phyloP scores from a whole-genome alignment of 1,140 invertebrate species.

The Tetragonula clypearis region DNA sequence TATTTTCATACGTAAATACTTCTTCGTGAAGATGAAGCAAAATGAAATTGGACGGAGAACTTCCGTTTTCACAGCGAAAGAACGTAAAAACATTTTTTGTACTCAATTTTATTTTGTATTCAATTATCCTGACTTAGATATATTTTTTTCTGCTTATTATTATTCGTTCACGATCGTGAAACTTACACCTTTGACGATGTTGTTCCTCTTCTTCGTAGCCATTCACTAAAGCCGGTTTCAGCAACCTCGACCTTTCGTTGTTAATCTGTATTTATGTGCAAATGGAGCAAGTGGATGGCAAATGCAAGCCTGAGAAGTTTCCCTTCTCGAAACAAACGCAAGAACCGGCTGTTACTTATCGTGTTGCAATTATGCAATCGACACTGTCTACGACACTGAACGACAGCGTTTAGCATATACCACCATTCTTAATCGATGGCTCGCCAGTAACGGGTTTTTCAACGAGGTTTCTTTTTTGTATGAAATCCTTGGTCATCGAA shows the following conservation, averaged over 20 bases:
- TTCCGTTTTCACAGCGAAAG: neutral
- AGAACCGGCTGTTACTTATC: slow-evolving; percentile 27
- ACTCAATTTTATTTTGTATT: neutral
- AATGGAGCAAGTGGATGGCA: slow-evolving; percentile 30
- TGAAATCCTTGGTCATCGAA: slow-evolving; percentile 71
- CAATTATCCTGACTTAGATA: neutral
- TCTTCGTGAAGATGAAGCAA: too few species aligned
- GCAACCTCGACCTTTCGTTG: slow-evolving; percentile 25
- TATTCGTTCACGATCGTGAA: slow-evolving; percentile 26
- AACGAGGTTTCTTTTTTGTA: slow-evolving; percentile 69
- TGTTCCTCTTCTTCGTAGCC: slow-evolving; percentile 37
- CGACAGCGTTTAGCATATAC: slow-evolving; percentile 39
- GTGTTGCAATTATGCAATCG: slow-evolving; percentile 60
- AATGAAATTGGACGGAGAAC: neutral
- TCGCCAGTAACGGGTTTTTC: slow-evolving; percentile 74
- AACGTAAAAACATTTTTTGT: neutral
- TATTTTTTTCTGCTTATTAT: neutral
- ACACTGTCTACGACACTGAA: slow-evolving; percentile 10
- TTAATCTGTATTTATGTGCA: slow-evolving; percentile 38
- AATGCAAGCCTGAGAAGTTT: neutral
- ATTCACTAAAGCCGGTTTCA: slow-evolving; percentile 56
- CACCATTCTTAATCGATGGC: slow-evolving; percentile 64
- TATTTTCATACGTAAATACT: too few species aligned
- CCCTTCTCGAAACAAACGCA: slow-evolving; percentile 8
- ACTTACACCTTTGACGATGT: slow-evolving; percentile 19